These are phyloP conservation scores for Podarcis siculus DNA, from an alignment of 2,797 vertebrate species.

Conservation along the genomic window DNA sequence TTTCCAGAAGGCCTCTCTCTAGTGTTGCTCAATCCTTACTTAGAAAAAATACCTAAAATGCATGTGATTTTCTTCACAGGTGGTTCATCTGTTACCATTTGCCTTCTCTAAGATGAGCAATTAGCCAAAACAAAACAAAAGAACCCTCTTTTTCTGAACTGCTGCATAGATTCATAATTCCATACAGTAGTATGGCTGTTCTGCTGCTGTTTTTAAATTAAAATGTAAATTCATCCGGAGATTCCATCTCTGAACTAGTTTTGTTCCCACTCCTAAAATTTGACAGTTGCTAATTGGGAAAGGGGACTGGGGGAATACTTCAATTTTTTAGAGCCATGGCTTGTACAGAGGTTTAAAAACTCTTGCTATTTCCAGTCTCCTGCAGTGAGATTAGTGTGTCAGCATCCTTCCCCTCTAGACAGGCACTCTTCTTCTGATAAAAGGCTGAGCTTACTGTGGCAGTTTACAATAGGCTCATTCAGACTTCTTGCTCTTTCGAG, in stretches of 20 bases:
- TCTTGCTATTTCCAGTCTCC: constrained; percentile 26
- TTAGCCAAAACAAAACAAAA: background rate
- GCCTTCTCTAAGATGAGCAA: background rate
- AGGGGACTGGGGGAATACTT: background rate
- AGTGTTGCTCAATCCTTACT: background rate
- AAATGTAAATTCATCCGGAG: background rate
- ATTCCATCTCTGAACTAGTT: background rate
- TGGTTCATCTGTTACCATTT: background rate
- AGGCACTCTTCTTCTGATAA: background rate
- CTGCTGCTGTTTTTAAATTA: constrained; percentile 1
- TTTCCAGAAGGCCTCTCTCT: background rate
- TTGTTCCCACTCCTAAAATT: background rate
- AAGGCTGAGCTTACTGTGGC: constrained; percentile 38
- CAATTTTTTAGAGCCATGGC: constrained; percentile 10
- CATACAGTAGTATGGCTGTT: background rate
- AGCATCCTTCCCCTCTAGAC: constrained; percentile 21
- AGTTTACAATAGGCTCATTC: constrained; percentile 8
- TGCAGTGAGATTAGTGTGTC: constrained; percentile 43
- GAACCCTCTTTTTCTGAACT: background rate
- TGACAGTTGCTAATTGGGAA: constrained; percentile 11
- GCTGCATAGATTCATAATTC: constrained; percentile 5
- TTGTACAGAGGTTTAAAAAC: constrained; percentile 3
- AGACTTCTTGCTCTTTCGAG: constrained; percentile 23
- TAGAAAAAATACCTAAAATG: background rate
- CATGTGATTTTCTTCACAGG: background rate